Evolutionary conservation across 2,888 invertebrate genomes (phyloP).

Genomic region (Eurytoma californica): DNA sequence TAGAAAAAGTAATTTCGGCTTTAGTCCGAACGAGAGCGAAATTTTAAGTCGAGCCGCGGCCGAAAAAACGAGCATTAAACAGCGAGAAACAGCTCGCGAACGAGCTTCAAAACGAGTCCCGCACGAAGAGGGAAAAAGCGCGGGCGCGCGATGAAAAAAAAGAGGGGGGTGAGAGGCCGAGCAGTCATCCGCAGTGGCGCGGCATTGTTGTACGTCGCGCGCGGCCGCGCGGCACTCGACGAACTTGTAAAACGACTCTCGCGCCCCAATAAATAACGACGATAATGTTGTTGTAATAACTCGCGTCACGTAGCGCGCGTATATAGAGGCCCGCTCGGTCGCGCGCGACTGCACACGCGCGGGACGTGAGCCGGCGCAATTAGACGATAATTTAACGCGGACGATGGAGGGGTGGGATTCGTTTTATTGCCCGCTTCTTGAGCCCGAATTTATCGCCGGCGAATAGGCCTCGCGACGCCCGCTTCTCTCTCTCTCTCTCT

Average conservation of each 20-base stretch:
- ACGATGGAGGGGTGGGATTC: neutral
- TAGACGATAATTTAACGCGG: slow-evolving; percentile 47
- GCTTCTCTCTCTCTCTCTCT: neutral
- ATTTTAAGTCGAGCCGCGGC: too few relatives aligned
- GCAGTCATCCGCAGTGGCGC: neutral
- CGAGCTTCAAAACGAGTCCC: neutral
- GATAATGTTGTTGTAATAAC: slow-evolving; percentile 53
- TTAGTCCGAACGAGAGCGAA: too few relatives aligned
- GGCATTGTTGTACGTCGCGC: neutral
- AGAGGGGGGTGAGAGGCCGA: neutral
- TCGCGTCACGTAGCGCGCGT: slow-evolving; percentile 38
- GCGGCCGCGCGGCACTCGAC: neutral
- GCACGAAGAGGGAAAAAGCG: neutral
- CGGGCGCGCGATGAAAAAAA: neutral
- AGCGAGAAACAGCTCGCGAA: too few relatives aligned
- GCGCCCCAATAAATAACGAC: slow-evolving; percentile 46
- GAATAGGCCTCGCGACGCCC: neutral
- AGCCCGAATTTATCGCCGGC: slow-evolving; percentile 24
- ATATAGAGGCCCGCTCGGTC: neutral
- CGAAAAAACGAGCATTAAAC: too few relatives aligned
- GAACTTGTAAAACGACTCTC: slow-evolving; percentile 14
- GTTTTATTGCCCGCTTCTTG: slow-evolving; percentile 42
- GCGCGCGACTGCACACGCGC: neutral
- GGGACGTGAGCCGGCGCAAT: slow-evolving; percentile 34
- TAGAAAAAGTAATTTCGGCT: too few relatives aligned